These are phyloP conservation scores for Anarrhichthys ocellatus DNA, from an alignment of 2,113 vertebrate species.

Conservation along the genomic window DNA sequence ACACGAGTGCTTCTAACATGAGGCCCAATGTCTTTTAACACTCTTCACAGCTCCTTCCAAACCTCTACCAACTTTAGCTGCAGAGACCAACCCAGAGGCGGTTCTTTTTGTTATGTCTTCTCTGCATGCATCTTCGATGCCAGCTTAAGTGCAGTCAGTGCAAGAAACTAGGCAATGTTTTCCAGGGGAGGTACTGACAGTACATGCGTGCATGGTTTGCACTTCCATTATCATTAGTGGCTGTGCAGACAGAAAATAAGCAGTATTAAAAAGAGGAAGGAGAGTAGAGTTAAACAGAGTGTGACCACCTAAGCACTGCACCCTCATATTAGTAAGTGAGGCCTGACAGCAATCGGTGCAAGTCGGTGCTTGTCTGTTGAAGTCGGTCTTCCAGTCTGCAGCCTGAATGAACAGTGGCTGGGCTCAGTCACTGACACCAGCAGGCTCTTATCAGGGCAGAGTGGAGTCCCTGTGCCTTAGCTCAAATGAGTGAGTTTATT, in stretches of 20 bases:
- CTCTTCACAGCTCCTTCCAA: not conserved
- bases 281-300: slow-evolving; percentile 26
- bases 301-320: slow-evolving; percentile 27
- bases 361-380: slow-evolving; percentile 56
- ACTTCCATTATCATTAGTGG: slow-evolving; percentile 37
- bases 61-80: not conserved
- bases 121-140: not conserved
- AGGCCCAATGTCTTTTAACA: not conserved
- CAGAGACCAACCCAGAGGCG: not conserved
- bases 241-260: slow-evolving; percentile 48
- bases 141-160: not conserved
- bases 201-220: not conserved
- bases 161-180: slow-evolving; percentile 20
- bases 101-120: not conserved
- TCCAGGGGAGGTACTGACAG: slow-evolving; percentile 23
- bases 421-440: slow-evolving; percentile 40
- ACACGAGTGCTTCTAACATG: not conserved
- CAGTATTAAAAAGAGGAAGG: slow-evolving; percentile 40
- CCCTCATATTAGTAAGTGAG: slow-evolving; percentile 34
- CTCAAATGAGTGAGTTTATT: slow-evolving; percentile 49
- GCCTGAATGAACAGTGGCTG: slow-evolving; percentile 64
- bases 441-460: slow-evolving; percentile 45
- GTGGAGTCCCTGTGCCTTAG: slow-evolving; percentile 17
- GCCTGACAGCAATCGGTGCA: slow-evolving; percentile 31
- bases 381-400: slow-evolving; percentile 40